Base-by-base conservation (phyloP, 2,888 invertebrate species). In the Agonopterix alstromeriana region DNA sequence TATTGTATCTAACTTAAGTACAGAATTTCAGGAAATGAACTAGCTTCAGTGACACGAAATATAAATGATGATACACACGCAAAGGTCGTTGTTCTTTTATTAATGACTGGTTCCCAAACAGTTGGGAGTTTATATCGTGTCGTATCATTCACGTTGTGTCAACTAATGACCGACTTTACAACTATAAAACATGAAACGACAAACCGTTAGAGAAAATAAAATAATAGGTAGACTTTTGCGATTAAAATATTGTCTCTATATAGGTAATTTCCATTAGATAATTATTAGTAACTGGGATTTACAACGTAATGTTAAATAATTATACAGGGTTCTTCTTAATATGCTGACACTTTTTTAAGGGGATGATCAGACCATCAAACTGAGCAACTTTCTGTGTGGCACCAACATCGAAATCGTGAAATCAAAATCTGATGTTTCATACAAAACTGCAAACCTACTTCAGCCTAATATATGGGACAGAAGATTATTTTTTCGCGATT, bases 21-120 rank as follows among this genome's bases (percentile, higher is more conserved):
- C 27, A 42, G 36, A 10, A 42, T 43, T 51, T 46, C 46, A 48
- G 51, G 51, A 51, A 48, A 51, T 36, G 48, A 43, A 46, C 36
- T 35, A 35, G 40, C 14, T 43, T 40, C 48, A 17, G 45, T 48
- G 48, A 48, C 51, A 51, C 41, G 11, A 12, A 45, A 38, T 27
- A 42, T 45, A 48, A 51, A 42, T 43, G 48, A 53, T 56, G 53
- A 50, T 51, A 54, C 56, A 54, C 73, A 70, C 62, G 62, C 65
- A 57, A 67, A 65, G 53, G 58, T 58, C 61, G 60, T 59, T 49
- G 58, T 58, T 60, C 62, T 57, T 54, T 61, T 49, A 65, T 62
- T 61, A 63, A 42, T 61, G 65, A 69, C 62, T 60, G 60, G 58
- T 68, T 65, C 60, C 50, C 42, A 50, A 53, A 50, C 54, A 44